These are phyloP conservation scores for Cryptoblepharus egeriae DNA, from an alignment of 2,797 vertebrate species.

Conservation along the genomic window DNA sequence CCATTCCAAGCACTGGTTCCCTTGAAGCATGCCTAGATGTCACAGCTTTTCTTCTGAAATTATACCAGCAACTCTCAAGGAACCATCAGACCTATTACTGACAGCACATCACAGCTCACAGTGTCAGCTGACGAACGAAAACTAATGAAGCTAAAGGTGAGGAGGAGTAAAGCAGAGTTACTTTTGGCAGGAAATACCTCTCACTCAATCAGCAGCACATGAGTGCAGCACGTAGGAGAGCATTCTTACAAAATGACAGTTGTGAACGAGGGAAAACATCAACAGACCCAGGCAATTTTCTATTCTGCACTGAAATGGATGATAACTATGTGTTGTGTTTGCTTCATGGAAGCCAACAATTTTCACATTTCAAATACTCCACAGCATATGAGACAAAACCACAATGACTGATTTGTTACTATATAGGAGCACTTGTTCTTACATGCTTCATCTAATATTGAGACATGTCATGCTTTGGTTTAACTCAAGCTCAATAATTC, in stretches of 20 bases:
- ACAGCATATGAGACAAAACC: constrained; percentile 25
- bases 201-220: not conserved
- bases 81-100: constrained; percentile 56
- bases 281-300: not conserved
- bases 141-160: constrained; percentile 65
- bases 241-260: constrained; percentile 24
- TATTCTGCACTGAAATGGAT: constrained; percentile 11
- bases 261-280: constrained; percentile 29
- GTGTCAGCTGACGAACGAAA: constrained; percentile 62
- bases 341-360: constrained; percentile 10
- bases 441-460: not conserved
- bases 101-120: constrained; percentile 67
- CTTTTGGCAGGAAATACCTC: constrained; percentile 26
- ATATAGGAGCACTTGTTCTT: not conserved
- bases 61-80: constrained; percentile 66
- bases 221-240: not conserved
- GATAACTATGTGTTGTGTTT: not conserved
- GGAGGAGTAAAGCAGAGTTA: constrained; percentile 37
- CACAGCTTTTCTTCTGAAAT: constrained; percentile 67
- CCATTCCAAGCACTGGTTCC: constrained; percentile 19
- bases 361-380: not conserved
- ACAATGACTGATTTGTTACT: not conserved
- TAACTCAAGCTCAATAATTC: not conserved
- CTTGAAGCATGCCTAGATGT: constrained; percentile 27
- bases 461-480: not conserved